Conservation (phyloP, 2,888 invertebrate genomes). For the Eilema depressum region DNA sequence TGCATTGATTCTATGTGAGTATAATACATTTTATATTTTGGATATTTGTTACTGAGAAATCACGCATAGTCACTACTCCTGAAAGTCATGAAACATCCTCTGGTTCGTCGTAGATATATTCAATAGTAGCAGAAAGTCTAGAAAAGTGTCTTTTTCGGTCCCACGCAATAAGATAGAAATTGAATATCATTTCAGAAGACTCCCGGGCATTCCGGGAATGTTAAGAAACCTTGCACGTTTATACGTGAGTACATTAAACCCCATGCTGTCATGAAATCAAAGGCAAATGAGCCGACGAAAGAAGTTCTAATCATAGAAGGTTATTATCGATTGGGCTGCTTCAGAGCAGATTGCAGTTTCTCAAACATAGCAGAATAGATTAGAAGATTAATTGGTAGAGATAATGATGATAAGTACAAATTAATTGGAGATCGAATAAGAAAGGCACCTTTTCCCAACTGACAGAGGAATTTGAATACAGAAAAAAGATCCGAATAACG, state of each 20-base stretch:
- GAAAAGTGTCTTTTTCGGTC: too few species aligned
- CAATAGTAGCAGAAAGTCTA: too few species aligned
- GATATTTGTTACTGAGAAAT: too few species aligned
- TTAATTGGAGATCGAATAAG: neutral
- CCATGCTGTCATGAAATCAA: neutral
- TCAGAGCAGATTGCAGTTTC: neutral
- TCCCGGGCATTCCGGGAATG: neutral
- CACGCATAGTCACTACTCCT: too few species aligned
- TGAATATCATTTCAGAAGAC: neutral
- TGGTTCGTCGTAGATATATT: too few species aligned
- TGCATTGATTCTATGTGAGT: too few species aligned
- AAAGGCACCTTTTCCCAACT: neutral
- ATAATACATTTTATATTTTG: too few species aligned
- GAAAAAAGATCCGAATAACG: neutral
- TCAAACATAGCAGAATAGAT: neutral
- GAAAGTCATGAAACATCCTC: too few species aligned
- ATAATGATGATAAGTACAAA: neutral
- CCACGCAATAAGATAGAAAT: too few species aligned
- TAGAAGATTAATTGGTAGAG: neutral
- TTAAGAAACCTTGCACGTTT: neutral
- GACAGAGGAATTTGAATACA: neutral
- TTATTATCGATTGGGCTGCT: neutral
- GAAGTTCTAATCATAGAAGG: neutral
- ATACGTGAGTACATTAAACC: too few species aligned
- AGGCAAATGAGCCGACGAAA: neutral